These are phyloP conservation scores for Catajapyx aquilonaris DNA, from an alignment of 1,140 invertebrate genomes.

Conservation along the genomic window DNA sequence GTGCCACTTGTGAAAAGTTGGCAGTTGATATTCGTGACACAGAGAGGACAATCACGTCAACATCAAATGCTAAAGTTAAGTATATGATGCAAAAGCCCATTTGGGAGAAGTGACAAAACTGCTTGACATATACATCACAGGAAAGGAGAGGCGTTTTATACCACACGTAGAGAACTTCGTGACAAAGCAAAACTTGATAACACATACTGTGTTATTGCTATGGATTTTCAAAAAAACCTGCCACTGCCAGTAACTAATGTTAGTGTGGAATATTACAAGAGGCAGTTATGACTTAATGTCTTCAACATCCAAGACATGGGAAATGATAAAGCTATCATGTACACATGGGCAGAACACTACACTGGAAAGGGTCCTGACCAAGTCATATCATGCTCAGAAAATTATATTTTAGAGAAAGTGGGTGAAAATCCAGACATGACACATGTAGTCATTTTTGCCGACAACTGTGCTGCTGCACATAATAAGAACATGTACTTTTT, in stretches of 20 bases:
- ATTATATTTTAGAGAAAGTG: background rate
- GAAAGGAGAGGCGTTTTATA: background rate
- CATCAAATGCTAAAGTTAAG: background rate
- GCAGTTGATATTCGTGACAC: background rate
- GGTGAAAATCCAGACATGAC: background rate
- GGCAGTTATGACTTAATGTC: background rate
- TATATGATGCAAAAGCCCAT: background rate
- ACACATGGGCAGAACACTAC: background rate
- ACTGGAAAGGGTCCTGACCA: background rate
- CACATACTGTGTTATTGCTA: background rate
- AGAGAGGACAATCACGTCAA: background rate
- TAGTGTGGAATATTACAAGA: constrained; percentile 2
- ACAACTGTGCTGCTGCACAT: background rate
- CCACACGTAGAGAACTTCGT: background rate
- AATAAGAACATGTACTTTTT: background rate
- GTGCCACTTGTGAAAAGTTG: constrained; percentile 3
- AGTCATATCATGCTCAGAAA: background rate
- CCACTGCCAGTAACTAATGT: constrained; percentile 7
- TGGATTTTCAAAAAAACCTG: constrained; percentile 8
- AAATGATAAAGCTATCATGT: background rate
- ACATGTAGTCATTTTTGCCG: background rate
- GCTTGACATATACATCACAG: background rate
- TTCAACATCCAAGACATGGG: background rate
- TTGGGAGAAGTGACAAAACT: background rate
- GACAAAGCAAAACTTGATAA: background rate